Base-by-base conservation (phyloP, 2,888 invertebrate species). In the Branchipolynoe longqiensis region DNA sequence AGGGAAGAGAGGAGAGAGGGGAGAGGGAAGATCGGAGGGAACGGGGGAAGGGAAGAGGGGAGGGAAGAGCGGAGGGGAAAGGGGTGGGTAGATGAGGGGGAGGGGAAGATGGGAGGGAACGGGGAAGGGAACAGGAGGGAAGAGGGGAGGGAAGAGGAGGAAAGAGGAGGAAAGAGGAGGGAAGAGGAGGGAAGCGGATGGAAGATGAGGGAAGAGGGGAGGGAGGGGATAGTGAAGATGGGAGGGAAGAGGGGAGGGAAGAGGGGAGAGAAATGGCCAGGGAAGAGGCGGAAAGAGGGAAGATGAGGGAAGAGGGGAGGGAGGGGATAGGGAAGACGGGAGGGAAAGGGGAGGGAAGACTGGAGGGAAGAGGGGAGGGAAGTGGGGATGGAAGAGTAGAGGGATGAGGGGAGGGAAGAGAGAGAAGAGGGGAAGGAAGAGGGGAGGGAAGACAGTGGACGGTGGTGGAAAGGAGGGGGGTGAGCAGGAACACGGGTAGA, bases 241-340 rank as follows among this genome's bases (percentile, higher is more conserved):
- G n/a, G 38, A 12, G 33, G 38, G 73, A 73, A 31, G 73, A 36
- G 38, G 73, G 31, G 38, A 12, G n/a, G 31, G 73, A 73, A n/a
- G 73, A 73, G 38, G 73, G 8, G 31, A 36, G 33, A n/a, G 73
- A 36, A n/a, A 36, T 31, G 38, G 73, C 14, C 8, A 36, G n/a
- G 31, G 73, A 73, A n/a, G 73, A 73, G 38, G 73, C 8, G 38
- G 73, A 73, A n/a, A 36, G 38, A 31, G 73, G 33, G 31, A 36
- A 73, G 38, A 36, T 12, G 38, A 36, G 31, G 38, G 36, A 73
- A 31, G 31, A 73, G 22, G 36, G n/a, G 31, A 36, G n/a, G 31
- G 73, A 28, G 81, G 81, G 8, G 81, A 1, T n/a, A n/a, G n/a
- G n/a, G n/a, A n/a, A n/a, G n/a, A n/a, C n/a, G 81, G 81, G 12